phyloP scores from a whole-genome alignment of 2,797 vertebrate genomes.

The Peromyscus eremicus region DNA sequence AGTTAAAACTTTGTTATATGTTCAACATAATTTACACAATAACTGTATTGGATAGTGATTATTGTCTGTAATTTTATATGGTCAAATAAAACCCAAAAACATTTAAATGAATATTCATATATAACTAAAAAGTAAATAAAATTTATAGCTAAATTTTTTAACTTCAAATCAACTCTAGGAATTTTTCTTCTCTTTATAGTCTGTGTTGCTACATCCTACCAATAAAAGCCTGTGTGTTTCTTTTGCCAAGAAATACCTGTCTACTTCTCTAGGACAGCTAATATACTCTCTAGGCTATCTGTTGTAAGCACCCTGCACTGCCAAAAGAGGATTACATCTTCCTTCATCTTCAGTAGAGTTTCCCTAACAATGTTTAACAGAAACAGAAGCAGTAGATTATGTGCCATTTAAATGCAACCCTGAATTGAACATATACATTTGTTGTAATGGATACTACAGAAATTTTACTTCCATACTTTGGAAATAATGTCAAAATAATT shows the following conservation, averaged over 20 bases:
- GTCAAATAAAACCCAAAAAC: neutral
- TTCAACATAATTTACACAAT: neutral
- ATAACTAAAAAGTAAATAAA: neutral
- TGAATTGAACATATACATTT: neutral
- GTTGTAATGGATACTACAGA: neutral
- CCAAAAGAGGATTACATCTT: neutral
- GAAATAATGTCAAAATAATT: neutral
- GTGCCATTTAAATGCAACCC: neutral
- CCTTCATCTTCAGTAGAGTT: neutral
- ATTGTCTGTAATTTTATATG: neutral
- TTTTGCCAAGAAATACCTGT: neutral
- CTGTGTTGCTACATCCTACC: neutral
- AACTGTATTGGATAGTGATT: neutral
- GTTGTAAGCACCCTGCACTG: neutral
- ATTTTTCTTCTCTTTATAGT: neutral
- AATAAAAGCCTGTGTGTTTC: neutral
- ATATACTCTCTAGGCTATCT: neutral
- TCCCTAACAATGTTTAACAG: neutral
- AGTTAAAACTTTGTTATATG: neutral
- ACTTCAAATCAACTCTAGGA: neutral
- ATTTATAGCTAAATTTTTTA: neutral
- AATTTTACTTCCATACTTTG: neutral
- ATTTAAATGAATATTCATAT: slow-evolving; percentile 21
- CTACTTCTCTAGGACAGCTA: neutral
- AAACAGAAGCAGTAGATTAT: neutral